phyloP scores from a whole-genome alignment of 2,113 vertebrate genomes.

The Poeciliopsis occidentalis region DNA sequence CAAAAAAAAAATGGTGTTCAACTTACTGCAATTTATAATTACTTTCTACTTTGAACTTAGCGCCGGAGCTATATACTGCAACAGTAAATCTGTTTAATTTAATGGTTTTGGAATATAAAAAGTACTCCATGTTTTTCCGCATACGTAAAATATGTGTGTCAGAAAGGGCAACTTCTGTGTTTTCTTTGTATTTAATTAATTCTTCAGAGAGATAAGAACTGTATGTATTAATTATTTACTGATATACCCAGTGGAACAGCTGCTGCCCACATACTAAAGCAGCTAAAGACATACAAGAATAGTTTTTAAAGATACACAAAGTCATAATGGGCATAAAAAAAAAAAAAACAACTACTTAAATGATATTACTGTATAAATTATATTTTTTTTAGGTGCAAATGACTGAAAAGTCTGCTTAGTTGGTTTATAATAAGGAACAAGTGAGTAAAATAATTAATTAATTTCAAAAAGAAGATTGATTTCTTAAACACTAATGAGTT shows the following conservation, averaged over 20 bases:
- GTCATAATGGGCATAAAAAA: not conserved
- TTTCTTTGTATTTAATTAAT: conserved; percentile 23
- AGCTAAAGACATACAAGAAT: not conserved
- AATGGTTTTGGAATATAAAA: conserved; percentile 32
- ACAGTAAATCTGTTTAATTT: conserved; percentile 20
- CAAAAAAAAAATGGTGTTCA: not conserved
- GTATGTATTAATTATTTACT: conserved; percentile 46
- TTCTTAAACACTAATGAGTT: conserved; percentile 23
- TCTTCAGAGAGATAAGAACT: conserved; percentile 16
- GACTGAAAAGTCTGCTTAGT: not conserved
- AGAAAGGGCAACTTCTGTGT: conserved; percentile 10
- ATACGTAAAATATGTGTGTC: conserved; percentile 6
- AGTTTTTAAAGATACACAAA: conserved; percentile 7
- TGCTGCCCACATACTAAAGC: conserved; percentile 17
- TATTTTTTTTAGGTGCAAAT: not conserved
- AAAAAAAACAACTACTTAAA: not conserved
- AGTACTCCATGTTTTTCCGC: conserved; percentile 1
- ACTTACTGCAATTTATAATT: not conserved
- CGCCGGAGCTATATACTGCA: not conserved
- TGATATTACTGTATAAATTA: not conserved
- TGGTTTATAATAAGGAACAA: not conserved
- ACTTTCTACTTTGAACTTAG: not conserved
- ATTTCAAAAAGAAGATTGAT: not conserved
- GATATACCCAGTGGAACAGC: conserved; percentile 31
- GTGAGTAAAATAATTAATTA: not conserved